Conservation (phyloP, 2,113 vertebrate genomes). For the Brachypodius melanocephalos region DNA sequence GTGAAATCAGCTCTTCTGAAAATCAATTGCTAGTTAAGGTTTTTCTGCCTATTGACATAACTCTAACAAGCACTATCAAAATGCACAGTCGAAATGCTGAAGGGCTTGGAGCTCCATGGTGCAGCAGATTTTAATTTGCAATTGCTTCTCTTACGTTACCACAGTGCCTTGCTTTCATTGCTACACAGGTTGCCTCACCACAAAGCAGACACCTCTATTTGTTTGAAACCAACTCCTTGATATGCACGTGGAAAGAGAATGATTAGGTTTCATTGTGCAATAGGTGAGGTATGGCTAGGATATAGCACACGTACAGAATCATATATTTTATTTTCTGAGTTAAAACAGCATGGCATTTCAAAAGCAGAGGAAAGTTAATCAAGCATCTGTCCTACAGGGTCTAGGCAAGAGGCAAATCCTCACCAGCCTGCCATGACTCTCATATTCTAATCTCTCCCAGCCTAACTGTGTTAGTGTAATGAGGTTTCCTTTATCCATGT, state of each 20-base stretch:
- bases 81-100: not conserved
- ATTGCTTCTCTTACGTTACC: not conserved
- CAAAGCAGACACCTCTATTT: not conserved
- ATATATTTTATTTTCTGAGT: not conserved
- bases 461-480: no score
- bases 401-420: not conserved
- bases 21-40: not conserved
- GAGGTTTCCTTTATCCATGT: not conserved
- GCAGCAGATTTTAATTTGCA: not conserved
- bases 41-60: not conserved
- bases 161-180: not conserved
- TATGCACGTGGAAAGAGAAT: not conserved
- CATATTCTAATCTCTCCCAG: not conserved
- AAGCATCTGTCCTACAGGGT: not conserved
- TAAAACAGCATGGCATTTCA: not conserved
- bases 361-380: not conserved
- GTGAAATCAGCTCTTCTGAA: not conserved
- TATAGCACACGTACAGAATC: not conserved
- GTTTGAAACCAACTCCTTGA: not conserved
- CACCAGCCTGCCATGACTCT: not conserved
- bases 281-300: not conserved
- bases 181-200: not conserved
- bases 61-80: not conserved
- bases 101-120: not conserved
- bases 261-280: not conserved